A percentile compares a stretch with the other conserved stretches of the same genome.
These are phyloP conservation scores for Zonitis immaculata DNA, from an alignment of 2,888 invertebrate genomes.

Conservation along the genomic window DNA sequence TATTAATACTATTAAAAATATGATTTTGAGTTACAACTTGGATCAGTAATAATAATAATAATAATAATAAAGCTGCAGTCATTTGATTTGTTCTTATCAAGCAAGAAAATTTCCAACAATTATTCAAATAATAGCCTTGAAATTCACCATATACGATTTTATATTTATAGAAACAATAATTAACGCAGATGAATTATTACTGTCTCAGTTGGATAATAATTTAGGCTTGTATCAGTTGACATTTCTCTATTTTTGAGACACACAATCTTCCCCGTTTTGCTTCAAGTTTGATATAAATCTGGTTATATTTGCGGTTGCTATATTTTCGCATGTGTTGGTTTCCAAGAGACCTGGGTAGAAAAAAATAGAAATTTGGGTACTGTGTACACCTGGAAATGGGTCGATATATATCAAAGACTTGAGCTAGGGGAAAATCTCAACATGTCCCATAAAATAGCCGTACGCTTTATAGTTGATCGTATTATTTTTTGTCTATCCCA, in stretches of 20 bases:
- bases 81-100: no score
- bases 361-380: conserved; percentile 19
- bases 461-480: not conserved
- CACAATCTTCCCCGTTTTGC: conserved; percentile 14
- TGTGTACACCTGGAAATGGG: conserved; percentile 27
- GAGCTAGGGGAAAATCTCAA: not conserved
- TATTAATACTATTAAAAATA: no score
- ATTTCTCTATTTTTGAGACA: conserved; percentile 16
- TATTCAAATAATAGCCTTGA: no score
- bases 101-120: no score
- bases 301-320: conserved; percentile 18
- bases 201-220: no score
- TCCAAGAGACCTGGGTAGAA: conserved; percentile 19
- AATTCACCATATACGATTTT: no score
- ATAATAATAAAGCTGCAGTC: no score
- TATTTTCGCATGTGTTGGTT: not conserved
- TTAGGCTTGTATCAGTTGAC: no score
- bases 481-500: conserved; percentile 7
- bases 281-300: conserved; percentile 20
- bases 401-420: conserved; percentile 20
- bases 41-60: no score
- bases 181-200: no score
- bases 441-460: not conserved
- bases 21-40: no score
- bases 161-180: no score